Evolutionary conservation across 2,113 vertebrate species (phyloP).

Genomic region (Pachycephala philippinensis): DNA sequence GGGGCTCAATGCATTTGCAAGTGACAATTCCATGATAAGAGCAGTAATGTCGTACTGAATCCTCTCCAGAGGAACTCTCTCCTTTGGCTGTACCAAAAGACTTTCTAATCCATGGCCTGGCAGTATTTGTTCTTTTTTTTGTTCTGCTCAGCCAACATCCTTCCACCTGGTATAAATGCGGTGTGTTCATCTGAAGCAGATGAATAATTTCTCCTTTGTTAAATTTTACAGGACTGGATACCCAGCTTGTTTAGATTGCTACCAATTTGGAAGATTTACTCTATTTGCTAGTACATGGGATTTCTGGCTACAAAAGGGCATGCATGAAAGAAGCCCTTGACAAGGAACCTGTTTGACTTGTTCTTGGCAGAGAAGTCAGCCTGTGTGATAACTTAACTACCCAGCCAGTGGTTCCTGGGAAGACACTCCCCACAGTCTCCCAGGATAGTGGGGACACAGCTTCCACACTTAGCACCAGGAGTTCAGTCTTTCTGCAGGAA

Average conservation of each 20-base stretch:
- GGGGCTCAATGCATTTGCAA: not conserved
- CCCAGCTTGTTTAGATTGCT: not conserved
- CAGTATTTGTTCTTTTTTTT: not conserved
- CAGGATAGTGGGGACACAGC: not conserved
- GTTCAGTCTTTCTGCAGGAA: not conserved
- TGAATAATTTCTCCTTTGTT: not conserved
- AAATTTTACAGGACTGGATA: not conserved
- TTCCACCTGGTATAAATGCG: rapidly evolving
- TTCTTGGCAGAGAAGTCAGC: not conserved
- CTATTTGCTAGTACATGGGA: not conserved
- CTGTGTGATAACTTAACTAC: not conserved
- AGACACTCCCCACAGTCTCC: not conserved
- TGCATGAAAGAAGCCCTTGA: not conserved
- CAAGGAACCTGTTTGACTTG: not conserved
- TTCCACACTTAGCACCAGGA: not conserved
- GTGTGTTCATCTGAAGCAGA: not conserved
- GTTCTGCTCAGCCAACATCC: not conserved
- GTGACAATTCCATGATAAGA: not conserved
- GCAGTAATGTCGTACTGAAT: not conserved
- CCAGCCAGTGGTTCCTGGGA: rapidly evolving
- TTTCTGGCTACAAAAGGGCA: not conserved
- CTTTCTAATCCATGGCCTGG: not conserved
- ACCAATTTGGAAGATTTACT: not conserved
- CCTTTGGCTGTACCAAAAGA: not conserved
- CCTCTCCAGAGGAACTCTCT: not conserved